Evolutionary conservation across 30 jellyfish, hydroid and myxozoan genomes (phyloP), one percentile per base, ranked within the genome.

Genomic region (Pelagia noctiluca): DNA sequence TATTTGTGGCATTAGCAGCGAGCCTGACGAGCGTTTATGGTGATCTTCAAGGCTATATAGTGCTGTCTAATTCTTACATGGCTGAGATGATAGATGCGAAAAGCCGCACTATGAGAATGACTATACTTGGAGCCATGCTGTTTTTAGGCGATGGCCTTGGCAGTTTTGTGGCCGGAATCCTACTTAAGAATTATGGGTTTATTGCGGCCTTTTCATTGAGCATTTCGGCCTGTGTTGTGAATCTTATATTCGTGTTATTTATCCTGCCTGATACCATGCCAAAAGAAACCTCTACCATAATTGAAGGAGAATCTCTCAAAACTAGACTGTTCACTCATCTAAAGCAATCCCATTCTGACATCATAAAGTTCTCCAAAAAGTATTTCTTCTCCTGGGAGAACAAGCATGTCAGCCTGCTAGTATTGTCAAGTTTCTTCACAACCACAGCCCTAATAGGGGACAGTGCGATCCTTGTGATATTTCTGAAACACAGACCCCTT

Each of bases 401-500:
- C n/a, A n/a, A n/a, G n/a, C n/a, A n/a, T n/a, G n/a, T n/a, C n/a
- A n/a, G n/a, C n/a, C n/a, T n/a, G n/a, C n/a, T n/a, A n/a, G n/a
- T n/a, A n/a, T n/a, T n/a, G n/a, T n/a, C n/a, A n/a, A n/a, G n/a
- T n/a, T n/a, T n/a, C n/a, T n/a, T n/a, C n/a, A n/a, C n/a, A n/a
- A 8, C 12, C 57, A 5, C 57, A 42, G 57, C 57, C 16, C 12
- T 42, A 5, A 5, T 5, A 5, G 57, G 57, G 12, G 57, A 42
- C 8, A 5, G 16, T 16, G 57, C 16, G 16, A 42, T 42, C 12
- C 57, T 42, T 42, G 57, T 42, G 8, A 5, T 42, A 16, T 42
- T 42, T 42, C 57, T 42, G 57, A 42, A 42, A 42, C 57, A 42
- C 57, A 42, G 57, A 42, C 57, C 57, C 12, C 57, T 42, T 42